phyloP scores from a whole-genome alignment of 1,140 invertebrate species.

The Penaeus japonicus region DNA sequence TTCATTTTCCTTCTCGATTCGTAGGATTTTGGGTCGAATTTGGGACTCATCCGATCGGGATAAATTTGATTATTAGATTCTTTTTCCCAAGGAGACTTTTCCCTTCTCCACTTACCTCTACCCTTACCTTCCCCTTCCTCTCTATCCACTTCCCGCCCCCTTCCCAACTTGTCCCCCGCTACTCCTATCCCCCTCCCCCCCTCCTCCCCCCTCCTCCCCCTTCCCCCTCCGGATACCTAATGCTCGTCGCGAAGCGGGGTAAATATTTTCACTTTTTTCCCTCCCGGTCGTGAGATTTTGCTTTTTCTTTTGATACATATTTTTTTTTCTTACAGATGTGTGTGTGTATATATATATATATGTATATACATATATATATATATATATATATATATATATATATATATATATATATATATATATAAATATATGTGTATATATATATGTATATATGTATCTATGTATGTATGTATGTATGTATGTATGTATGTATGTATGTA shows the following conservation, averaged over 20 bases:
- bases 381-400: background rate
- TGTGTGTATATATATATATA: background rate
- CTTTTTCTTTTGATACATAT: no score
- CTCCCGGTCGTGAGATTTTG: background rate
- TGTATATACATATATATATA: background rate
- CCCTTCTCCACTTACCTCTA: no score
- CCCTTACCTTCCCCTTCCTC: no score
- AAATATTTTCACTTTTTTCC: background rate
- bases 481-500: background rate
- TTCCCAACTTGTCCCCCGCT: no score
- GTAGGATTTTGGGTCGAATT: constrained; percentile 16
- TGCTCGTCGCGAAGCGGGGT: no score
- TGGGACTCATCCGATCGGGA: constrained; percentile 18
- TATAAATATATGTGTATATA: background rate
- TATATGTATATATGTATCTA: background rate
- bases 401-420: no score
- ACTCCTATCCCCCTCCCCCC: no score
- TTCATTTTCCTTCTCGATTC: constrained; percentile 36
- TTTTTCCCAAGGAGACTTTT: background rate
- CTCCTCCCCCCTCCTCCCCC: background rate
- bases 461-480: background rate
- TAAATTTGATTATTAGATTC: constrained; percentile 36
- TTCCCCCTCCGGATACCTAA: background rate
- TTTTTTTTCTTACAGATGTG: background rate
- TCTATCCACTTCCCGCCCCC: no score